phyloP scores from a whole-genome alignment of 2,797 vertebrate genomes.

The Borostomias antarcticus region DNA sequence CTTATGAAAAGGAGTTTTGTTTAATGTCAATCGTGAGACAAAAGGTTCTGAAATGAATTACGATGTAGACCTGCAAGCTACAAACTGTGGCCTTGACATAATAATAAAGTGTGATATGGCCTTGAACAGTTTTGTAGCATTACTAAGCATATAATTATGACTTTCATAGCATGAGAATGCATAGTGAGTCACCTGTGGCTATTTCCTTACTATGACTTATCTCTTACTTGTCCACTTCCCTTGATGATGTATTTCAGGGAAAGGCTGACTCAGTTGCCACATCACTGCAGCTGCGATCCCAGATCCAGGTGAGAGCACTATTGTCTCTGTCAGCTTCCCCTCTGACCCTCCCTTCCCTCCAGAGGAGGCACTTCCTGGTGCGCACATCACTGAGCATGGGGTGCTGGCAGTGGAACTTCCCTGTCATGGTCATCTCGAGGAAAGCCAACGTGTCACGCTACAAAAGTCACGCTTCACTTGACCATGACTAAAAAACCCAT shows the following conservation, averaged over 20 bases:
- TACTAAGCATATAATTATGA: too few species aligned
- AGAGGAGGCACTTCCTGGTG: slow-evolving; percentile 39
- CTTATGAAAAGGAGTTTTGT: too few species aligned
- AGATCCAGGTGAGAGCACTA: slow-evolving; percentile 87
- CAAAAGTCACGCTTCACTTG: slow-evolving; percentile 15
- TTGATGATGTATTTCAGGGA: slow-evolving; percentile 78
- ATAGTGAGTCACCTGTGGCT: slow-evolving; percentile 24
- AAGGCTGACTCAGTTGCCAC: slow-evolving; percentile 84
- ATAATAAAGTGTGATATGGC: too few species aligned
- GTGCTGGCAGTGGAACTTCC: slow-evolving; percentile 21
- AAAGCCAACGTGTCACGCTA: slow-evolving; percentile 19
- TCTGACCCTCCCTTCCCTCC: slow-evolving; percentile 32
- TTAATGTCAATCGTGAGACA: too few species aligned
- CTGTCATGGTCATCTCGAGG: slow-evolving; percentile 30
- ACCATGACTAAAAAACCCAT: background rate
- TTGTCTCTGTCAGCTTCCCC: slow-evolving; percentile 1
- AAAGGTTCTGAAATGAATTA: too few species aligned
- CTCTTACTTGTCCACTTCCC: slow-evolving; percentile 45
- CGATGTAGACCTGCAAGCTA: too few species aligned
- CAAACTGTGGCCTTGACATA: too few species aligned
- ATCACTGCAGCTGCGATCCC: slow-evolving; percentile 89
- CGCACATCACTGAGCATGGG: slow-evolving; percentile 35
- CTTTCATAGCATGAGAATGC: too few species aligned
- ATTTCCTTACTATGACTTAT: slow-evolving; percentile 48
- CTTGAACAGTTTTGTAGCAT: too few species aligned